Percentiles rank a stretch among this genome's conserved stretches.
phyloP scores from a whole-genome alignment of 2,888 invertebrate genomes.

The Leptopterna dolabrata region DNA sequence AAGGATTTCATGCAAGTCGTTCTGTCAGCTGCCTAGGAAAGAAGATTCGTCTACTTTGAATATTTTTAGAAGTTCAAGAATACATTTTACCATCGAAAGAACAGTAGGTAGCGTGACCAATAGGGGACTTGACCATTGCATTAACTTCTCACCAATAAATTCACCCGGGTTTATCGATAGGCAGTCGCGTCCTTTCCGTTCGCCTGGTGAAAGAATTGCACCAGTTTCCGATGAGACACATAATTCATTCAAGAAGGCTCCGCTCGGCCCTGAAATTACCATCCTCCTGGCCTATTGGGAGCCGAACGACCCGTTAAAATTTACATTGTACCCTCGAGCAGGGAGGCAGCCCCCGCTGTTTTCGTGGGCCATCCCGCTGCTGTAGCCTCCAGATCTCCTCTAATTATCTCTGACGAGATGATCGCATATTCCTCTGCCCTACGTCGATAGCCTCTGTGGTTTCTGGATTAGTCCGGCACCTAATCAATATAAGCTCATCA shows the following conservation, averaged over 20 bases:
- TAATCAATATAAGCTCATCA: too few species aligned
- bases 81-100: neutral
- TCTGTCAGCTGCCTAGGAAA: too few species aligned
- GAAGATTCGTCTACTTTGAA: too few species aligned
- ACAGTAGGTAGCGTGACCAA: conserved; percentile 36
- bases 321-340: conserved; percentile 40
- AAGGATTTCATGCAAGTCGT: too few species aligned
- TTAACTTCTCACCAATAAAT: conserved; percentile 27
- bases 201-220: conserved; percentile 26
- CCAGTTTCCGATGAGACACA: conserved; percentile 37
- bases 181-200: neutral
- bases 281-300: conserved; percentile 16
- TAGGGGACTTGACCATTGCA: neutral
- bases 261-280: conserved; percentile 22
- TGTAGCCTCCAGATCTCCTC: conserved; percentile 14
- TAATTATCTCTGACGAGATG: conserved; percentile 32
- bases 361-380: conserved; percentile 19
- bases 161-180: conserved; percentile 24
- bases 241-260: conserved; percentile 21
- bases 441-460: neutral
- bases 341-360: conserved; percentile 28
- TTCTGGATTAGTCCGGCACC: neutral
- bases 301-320: conserved; percentile 32
- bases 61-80: too few species aligned
- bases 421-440: neutral